phyloP scores from a whole-genome alignment of 2,797 vertebrate species.

The Crocidura indochinensis region DNA sequence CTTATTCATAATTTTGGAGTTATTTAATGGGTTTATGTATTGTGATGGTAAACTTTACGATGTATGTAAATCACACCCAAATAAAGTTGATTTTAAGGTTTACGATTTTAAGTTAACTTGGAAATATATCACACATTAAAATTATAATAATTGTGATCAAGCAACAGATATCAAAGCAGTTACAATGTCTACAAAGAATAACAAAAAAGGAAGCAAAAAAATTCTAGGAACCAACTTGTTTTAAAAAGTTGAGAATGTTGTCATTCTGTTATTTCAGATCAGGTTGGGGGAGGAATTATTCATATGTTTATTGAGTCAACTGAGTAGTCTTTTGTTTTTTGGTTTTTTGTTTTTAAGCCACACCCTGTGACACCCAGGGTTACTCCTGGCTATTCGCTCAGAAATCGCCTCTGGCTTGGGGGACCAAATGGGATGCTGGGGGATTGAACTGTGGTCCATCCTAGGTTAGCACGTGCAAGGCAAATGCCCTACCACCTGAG shows the following conservation, averaged over 20 bases:
- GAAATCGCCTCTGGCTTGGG: no score
- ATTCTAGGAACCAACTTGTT: constrained; percentile 33
- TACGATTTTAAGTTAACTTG: neutral
- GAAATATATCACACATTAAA: constrained; percentile 2
- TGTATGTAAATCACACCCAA: neutral
- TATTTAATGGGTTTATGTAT: neutral
- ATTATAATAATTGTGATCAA: neutral
- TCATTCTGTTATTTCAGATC: constrained; percentile 50
- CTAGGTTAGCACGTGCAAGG: no score
- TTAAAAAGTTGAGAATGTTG: constrained; percentile 1
- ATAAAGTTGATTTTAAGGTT: neutral
- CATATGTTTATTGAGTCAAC: neutral
- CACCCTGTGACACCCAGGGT: no score
- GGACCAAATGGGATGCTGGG: no score
- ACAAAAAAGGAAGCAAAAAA: neutral
- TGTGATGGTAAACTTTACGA: neutral
- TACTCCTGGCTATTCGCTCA: no score
- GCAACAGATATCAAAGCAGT: neutral
- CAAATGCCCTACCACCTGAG: no score
- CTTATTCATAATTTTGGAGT: neutral
- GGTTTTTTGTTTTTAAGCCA: no score
- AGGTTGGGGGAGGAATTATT: neutral
- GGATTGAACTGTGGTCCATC: no score
- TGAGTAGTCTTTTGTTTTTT: neutral
- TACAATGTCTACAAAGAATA: neutral